Evolutionary conservation across 2,113 vertebrate genomes (phyloP).

Genomic region (Desmodus rotundus): DNA sequence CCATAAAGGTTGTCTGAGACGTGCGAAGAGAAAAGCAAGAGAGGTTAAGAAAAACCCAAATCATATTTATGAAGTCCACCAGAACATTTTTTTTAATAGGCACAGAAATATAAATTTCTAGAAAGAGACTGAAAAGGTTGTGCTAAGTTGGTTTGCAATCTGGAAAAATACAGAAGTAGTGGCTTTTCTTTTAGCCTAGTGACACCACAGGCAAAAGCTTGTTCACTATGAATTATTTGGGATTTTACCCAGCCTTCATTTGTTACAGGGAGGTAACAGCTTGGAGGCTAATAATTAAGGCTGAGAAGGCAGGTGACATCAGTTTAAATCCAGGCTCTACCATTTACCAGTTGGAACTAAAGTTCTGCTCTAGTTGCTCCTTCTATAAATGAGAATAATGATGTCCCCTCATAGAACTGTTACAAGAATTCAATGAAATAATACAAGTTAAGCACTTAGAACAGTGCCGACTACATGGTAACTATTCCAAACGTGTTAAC

Average conservation of each 20-base stretch:
- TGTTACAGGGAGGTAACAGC: background rate
- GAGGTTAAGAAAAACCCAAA: conserved; percentile 21
- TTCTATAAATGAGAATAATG: background rate
- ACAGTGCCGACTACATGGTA: background rate
- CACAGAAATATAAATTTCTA: background rate
- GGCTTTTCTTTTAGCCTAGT: background rate
- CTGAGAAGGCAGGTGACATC: background rate
- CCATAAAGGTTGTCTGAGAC: conserved; percentile 5
- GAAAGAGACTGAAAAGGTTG: background rate
- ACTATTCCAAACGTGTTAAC: background rate
- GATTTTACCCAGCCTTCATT: background rate
- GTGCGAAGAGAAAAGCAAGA: conserved; percentile 32
- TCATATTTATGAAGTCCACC: background rate
- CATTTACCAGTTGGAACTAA: background rate
- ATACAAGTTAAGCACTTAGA: background rate
- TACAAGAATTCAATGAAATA: background rate
- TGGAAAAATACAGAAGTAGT: conserved; percentile 17
- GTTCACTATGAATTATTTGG: background rate
- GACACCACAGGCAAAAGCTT: background rate
- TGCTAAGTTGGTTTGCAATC: background rate
- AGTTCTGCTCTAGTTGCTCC: background rate
- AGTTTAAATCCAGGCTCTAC: background rate
- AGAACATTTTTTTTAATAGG: background rate
- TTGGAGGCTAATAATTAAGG: background rate
- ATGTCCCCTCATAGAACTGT: background rate